Conservation (phyloP, 2,113 vertebrate genomes). For the Elephas maximus region DNA sequence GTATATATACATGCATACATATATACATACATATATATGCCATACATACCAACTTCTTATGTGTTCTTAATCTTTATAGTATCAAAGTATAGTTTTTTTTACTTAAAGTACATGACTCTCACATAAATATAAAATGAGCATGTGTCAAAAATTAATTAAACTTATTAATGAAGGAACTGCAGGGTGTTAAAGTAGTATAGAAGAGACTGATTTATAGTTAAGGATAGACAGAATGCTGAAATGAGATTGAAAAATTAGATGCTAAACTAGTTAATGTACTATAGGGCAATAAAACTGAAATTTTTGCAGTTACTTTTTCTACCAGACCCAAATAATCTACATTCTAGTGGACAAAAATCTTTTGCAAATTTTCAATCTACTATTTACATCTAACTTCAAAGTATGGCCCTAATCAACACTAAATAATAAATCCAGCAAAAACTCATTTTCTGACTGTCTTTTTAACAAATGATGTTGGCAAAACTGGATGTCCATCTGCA, state of each 20-base stretch:
- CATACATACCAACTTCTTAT: background rate
- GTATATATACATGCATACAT: background rate
- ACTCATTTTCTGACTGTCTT: background rate
- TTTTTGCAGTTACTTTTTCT: background rate
- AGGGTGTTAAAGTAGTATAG: background rate
- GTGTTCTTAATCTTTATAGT: background rate
- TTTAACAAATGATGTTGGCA: no score
- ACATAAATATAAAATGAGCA: background rate
- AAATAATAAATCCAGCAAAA: background rate
- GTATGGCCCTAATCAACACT: background rate
- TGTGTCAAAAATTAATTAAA: background rate
- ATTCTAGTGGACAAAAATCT: background rate
- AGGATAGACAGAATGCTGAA: background rate
- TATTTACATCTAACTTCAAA: background rate
- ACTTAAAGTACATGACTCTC: background rate
- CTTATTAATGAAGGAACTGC: background rate
- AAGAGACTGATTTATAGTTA: background rate
- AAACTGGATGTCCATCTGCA: no score
- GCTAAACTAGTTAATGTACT: background rate
- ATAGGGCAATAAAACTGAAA: background rate
- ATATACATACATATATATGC: background rate
- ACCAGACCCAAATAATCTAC: background rate
- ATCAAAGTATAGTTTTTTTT: slow-evolving; percentile 24
- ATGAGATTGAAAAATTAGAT: background rate
- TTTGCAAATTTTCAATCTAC: background rate